These are phyloP conservation scores for Chelidonichthys spinosus DNA, from an alignment of 2,797 vertebrate species.

Conservation along the genomic window DNA sequence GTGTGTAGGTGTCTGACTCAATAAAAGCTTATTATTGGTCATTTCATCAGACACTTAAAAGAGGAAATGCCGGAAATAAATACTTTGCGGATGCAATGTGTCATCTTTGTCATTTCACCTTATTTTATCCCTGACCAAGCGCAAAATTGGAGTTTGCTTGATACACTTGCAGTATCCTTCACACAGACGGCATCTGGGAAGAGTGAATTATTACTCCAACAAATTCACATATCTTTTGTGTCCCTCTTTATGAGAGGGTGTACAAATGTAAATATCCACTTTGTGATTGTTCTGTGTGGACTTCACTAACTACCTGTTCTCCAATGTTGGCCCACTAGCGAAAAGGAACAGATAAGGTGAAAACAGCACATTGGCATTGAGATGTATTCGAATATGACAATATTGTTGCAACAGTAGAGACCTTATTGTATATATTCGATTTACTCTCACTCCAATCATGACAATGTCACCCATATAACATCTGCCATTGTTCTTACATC, in stretches of 20 bases:
- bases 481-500: neutral
- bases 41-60: neutral
- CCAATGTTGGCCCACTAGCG: conserved; percentile 2
- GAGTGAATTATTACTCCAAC: neutral
- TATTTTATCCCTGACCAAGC: conserved; percentile 41
- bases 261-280: conserved; percentile 11
- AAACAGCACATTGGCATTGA: conserved; percentile 10
- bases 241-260: neutral
- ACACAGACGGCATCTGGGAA: neutral
- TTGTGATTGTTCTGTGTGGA: conserved; percentile 10
- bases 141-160: conserved; percentile 14
- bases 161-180: neutral
- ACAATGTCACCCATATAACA: neutral
- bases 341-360: neutral
- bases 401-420: neutral
- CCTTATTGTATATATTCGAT: neutral
- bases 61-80: conserved; percentile 20
- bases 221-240: neutral
- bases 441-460: neutral
- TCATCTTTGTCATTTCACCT: conserved; percentile 25
- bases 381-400: neutral
- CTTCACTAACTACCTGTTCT: conserved; percentile 2
- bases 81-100: conserved; percentile 3
- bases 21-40: neutral
- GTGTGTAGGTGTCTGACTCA: conserved; percentile 3